Conservation (phyloP, 2,797 vertebrate species). For the Lophotriccus pileatus region DNA sequence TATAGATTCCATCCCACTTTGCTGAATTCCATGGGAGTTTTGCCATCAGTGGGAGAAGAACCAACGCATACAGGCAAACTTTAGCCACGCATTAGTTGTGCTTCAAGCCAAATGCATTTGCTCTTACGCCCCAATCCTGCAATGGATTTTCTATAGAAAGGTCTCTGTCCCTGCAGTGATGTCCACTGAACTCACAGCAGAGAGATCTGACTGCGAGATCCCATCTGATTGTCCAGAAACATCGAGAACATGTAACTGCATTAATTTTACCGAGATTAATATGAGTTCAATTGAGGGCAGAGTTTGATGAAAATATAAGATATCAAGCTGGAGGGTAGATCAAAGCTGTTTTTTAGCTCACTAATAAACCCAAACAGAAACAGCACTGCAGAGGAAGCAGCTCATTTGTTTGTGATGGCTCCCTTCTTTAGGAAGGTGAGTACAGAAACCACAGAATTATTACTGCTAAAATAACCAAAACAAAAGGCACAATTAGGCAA, state of each 20-base stretch:
- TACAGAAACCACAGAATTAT: not conserved
- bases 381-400: not conserved
- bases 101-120: not conserved
- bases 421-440: conserved; percentile 13
- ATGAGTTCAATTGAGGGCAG: not conserved
- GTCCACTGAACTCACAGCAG: not conserved
- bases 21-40: conserved; percentile 25
- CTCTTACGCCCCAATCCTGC: not conserved
- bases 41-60: not conserved
- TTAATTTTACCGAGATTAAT: not conserved
- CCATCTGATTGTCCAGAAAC: not conserved
- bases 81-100: not conserved
- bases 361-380: conserved; percentile 25
- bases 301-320: conserved; percentile 2
- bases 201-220: not conserved
- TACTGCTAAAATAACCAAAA: conserved; percentile 1
- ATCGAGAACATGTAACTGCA: not conserved
- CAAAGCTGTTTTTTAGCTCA: not conserved
- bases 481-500: not conserved
- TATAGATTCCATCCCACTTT: not conserved
- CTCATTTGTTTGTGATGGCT: conserved; percentile 6
- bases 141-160: not conserved
- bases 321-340: not conserved
- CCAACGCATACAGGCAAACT: not conserved
- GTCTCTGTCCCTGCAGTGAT: not conserved